Conservation (phyloP, 2,113 vertebrate species). For the Ia io region DNA sequence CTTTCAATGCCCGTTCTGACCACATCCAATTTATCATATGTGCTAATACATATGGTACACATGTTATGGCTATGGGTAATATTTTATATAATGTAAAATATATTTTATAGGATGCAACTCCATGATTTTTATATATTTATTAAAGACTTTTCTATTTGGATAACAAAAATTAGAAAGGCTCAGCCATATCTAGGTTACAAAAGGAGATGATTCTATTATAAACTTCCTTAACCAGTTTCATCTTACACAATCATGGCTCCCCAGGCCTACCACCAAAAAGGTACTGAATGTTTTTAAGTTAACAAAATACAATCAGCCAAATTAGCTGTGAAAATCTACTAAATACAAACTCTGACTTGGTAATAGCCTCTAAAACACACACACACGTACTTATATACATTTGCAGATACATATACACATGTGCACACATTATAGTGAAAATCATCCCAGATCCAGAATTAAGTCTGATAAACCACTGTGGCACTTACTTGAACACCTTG, state of each 20-base stretch:
- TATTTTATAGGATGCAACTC: neutral
- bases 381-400: neutral
- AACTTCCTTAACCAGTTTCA: neutral
- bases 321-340: neutral
- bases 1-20: neutral
- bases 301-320: constrained; percentile 8
- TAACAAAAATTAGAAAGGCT: neutral
- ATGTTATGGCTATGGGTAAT: neutral
- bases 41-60: neutral
- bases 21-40: neutral
- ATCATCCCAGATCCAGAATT: neutral
- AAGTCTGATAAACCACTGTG: neutral
- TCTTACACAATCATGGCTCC: neutral
- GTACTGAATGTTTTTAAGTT: neutral
- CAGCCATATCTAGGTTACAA: neutral
- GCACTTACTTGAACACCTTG: neutral
- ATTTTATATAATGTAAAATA: neutral
- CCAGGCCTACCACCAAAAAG: neutral
- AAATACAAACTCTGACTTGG: constrained; percentile 2
- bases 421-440: neutral
- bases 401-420: neutral
- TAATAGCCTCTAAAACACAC: neutral
- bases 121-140: neutral
- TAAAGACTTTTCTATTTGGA: neutral
- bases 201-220: neutral